Conservation (phyloP, 2,888 invertebrate species). For the Congeria kusceri region DNA sequence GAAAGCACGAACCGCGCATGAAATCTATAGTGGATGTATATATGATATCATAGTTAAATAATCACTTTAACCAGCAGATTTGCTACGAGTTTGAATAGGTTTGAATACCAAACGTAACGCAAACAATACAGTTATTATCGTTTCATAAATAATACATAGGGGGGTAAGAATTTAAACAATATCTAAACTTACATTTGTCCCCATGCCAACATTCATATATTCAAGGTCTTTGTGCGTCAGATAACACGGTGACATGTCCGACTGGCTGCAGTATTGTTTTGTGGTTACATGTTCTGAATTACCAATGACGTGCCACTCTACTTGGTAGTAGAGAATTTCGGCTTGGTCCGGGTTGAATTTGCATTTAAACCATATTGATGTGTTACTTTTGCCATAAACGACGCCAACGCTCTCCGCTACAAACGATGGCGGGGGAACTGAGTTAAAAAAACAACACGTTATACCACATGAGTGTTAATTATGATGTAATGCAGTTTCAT, state of each 20-base stretch:
- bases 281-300: neutral
- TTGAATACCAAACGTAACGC: no score
- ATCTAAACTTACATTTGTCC: constrained; percentile 18
- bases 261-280: constrained; percentile 18
- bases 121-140: no score
- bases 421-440: constrained; percentile 15
- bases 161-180: no score
- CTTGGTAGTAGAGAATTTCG: constrained; percentile 23
- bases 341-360: constrained; percentile 22
- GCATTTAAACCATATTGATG: constrained; percentile 10
- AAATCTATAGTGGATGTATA: neutral
- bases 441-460: neutral
- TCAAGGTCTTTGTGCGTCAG: constrained; percentile 19
- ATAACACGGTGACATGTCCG: neutral
- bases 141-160: no score
- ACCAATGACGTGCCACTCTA: constrained; percentile 12
- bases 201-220: constrained; percentile 6
- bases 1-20: constrained; percentile 9
- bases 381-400: neutral
- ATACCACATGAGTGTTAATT: neutral
- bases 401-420: constrained; percentile 9
- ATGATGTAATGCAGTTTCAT: no score
- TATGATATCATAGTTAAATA: no score
- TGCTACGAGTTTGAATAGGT: no score
- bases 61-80: no score